Evolutionary conservation across 2,797 vertebrate genomes (phyloP).

Genomic region (Hippoglossus hippoglossus): DNA sequence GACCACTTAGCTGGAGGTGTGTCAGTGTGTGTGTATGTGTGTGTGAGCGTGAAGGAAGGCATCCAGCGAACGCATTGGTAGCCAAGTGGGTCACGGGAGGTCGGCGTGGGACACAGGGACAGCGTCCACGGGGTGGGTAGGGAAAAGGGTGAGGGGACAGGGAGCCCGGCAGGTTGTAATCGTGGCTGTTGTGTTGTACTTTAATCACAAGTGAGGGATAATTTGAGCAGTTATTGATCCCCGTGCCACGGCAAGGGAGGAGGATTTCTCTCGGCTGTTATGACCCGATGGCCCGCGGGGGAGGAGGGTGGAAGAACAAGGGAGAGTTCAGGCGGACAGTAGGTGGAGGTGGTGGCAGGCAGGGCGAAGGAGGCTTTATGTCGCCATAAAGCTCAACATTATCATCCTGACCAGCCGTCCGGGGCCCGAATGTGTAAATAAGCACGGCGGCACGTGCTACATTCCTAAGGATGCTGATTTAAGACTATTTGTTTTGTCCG

Average conservation of each 20-base stretch:
- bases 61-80: constrained; percentile 55
- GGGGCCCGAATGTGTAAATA: constrained; percentile 76
- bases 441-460: constrained; percentile 56
- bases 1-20: constrained; percentile 73
- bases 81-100: constrained; percentile 32
- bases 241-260: constrained; percentile 17
- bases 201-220: constrained; percentile 74
- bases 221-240: constrained; percentile 76
- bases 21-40: constrained; percentile 39
- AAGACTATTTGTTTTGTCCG: constrained; percentile 81
- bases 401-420: constrained; percentile 75
- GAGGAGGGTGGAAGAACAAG: constrained; percentile 28
- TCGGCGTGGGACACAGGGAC: constrained; percentile 39
- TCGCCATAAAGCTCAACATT: constrained; percentile 79
- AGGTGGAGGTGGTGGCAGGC: constrained; percentile 41
- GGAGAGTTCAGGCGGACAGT: constrained; percentile 51
- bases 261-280: constrained; percentile 52
- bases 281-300: constrained; percentile 38
- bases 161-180: constrained; percentile 23
- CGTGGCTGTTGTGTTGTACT: constrained; percentile 44
- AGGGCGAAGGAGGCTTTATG: constrained; percentile 70
- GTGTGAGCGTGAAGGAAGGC: constrained; percentile 49
- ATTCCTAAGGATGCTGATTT: constrained; percentile 81
- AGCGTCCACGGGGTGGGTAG: constrained; percentile 29
- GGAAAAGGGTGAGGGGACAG: constrained; percentile 23